phyloP scores from a whole-genome alignment of 2,113 vertebrate genomes.

The Lipophrys pholis region DNA sequence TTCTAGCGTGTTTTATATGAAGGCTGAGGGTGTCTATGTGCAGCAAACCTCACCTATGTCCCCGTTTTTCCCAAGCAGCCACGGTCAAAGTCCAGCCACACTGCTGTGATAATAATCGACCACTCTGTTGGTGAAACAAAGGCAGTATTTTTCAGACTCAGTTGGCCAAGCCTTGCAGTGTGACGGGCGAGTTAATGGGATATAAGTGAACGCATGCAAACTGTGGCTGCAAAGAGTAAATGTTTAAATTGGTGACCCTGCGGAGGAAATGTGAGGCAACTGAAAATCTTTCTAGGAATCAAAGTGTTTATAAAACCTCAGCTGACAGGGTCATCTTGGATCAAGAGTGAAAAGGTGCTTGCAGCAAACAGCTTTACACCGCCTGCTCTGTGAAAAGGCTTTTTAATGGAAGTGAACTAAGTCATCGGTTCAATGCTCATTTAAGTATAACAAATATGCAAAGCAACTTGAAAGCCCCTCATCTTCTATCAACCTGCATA shows the following conservation, averaged over 20 bases:
- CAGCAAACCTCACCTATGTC: conserved; percentile 32
- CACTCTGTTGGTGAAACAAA: conserved; percentile 57
- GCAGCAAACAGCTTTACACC: no score
- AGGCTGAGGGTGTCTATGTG: conserved; percentile 4
- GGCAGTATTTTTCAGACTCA: conserved; percentile 64
- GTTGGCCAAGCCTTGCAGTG: conserved; percentile 19
- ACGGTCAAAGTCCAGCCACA: conserved; percentile 63
- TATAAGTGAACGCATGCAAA: conserved; percentile 38
- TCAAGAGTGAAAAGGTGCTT: no score
- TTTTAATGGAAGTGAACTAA: neutral
- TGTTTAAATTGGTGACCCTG: conserved; percentile 16
- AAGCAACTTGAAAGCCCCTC: no score
- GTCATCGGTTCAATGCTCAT: neutral
- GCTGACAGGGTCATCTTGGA: no score
- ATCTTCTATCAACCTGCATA: no score
- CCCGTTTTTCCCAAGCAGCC: conserved; percentile 51
- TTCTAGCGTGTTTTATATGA: neutral
- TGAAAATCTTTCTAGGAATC: neutral
- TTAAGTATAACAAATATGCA: neutral
- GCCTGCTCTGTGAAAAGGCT: no score
- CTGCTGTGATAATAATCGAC: conserved; percentile 64
- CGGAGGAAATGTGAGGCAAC: conserved; percentile 9
- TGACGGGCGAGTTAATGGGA: conserved; percentile 42
- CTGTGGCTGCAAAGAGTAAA: conserved; percentile 1
- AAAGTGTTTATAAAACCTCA: no score